Evolutionary conservation across 2,113 vertebrate genomes (phyloP).

Genomic region (Zosterops hypoxanthus): DNA sequence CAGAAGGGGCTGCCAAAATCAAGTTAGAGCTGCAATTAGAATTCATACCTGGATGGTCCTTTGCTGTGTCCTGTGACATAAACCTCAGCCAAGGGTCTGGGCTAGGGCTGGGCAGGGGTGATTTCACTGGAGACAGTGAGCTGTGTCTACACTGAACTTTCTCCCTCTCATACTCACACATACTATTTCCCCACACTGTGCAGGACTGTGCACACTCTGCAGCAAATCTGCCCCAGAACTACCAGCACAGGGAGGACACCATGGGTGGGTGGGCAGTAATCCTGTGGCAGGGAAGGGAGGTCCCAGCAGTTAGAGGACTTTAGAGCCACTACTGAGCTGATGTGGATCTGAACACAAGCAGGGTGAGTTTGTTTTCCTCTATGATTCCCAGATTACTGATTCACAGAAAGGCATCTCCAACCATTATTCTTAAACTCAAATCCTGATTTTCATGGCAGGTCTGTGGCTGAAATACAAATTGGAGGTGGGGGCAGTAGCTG

Average conservation of each 20-base stretch:
- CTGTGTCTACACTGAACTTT: not conserved
- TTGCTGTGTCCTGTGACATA: not conserved
- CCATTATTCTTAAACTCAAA: not conserved
- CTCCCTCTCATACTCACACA: not conserved
- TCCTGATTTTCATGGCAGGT: not conserved
- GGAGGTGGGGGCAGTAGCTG: not conserved
- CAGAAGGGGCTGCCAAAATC: not conserved
- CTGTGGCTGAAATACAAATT: not conserved
- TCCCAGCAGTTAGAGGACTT: not conserved
- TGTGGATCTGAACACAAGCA: not conserved
- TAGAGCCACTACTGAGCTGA: not conserved
- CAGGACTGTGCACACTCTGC: fast-evolving
- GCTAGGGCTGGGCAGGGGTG: not conserved
- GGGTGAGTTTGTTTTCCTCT: not conserved
- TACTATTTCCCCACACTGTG: not conserved
- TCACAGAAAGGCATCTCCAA: not conserved
- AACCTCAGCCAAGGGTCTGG: fast-evolving
- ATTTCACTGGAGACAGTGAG: not conserved
- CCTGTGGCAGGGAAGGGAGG: not conserved
- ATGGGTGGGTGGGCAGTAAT: not conserved
- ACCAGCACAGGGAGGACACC: not conserved
- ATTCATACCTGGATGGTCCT: not conserved
- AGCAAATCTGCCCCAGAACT: not conserved
- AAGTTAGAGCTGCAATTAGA: not conserved
- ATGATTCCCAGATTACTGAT: not conserved